Evolutionary conservation across 1,140 invertebrate genomes (phyloP), one percentile per base, ranked within the genome.

Genomic region (Acromyrmex heyeri): DNA sequence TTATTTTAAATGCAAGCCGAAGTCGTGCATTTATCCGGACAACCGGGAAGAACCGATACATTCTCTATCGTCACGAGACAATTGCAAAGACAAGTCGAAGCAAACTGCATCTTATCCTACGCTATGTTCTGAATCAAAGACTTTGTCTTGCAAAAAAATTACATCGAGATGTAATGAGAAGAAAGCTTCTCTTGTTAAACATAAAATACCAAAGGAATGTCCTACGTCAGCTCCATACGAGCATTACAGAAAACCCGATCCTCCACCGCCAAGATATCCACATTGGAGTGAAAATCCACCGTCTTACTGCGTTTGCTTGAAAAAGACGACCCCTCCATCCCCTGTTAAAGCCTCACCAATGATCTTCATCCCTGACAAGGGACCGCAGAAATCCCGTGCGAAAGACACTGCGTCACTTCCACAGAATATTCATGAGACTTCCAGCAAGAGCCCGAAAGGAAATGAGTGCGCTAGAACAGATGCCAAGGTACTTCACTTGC

Each of bases 201-300:
- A 12, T 12, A 48, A 44, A 21, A 21, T 16, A 24, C 4, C 53
- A 18, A 73, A n/a, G 18, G 4, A 24, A 0, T 10, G 2, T 48
- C 18, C 7, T 7, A 18, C 30, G 2, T 7, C 8, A n/a, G 48
- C 55, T 44, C 16, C 24, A 21, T 7, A 61, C 16, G 38, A 55
- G 1, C 12, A 70, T 10, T 12, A 62, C n/a, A 2, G 14, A 4
- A 12, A 38, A 0, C 53, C 44, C 2, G 85, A 87, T 12, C 65
- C 85, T 21, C 61, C 70, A 3, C 87, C 88, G 1, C 78, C 85
- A 0, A 73, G 21, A 7, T 30, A 48, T 10, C 7, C 1, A 3
- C 88, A 90, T 24, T 90, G 85, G 85, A 61, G 78, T 5, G 27
- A 90, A 1, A 77, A 65, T 44, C 57, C 4, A 16, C 50, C 34